A percentile compares a stretch with the other conserved stretches of the same genome.
Evolutionary conservation across 2,797 vertebrate species (phyloP).

Genomic region (Silurus aristotelis): DNA sequence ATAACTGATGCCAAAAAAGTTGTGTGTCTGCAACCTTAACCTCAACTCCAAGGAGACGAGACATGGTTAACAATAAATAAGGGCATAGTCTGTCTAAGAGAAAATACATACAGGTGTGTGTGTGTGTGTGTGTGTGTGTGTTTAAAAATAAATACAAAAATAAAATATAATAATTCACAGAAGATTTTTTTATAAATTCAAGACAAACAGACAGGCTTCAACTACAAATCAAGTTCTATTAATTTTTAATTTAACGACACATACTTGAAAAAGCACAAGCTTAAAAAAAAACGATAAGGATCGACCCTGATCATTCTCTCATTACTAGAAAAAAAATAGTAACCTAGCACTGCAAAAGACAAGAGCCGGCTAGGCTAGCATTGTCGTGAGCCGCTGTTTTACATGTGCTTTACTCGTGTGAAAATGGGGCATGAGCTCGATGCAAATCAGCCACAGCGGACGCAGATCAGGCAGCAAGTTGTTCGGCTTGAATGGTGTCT

Average conservation of each 20-base stretch:
- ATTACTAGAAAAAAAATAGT: background rate
- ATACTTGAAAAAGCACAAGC: background rate
- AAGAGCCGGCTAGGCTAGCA: background rate
- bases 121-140: too few species aligned
- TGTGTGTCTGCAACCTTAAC: background rate
- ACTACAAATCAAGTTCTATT: background rate
- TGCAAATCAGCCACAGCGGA: constrained; percentile 4
- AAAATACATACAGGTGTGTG: background rate
- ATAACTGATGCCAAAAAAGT: background rate
- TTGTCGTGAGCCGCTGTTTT: constrained; percentile 4
- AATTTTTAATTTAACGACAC: background rate
- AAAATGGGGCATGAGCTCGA: constrained; percentile 7
- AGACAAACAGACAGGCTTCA: background rate
- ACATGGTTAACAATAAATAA: background rate
- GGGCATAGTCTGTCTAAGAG: background rate
- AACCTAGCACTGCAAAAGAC: background rate
- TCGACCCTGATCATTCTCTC: background rate
- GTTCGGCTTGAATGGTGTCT: background rate
- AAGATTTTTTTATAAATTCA: too few species aligned
- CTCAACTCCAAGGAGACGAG: background rate
- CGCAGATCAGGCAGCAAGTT: background rate
- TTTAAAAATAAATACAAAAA: too few species aligned
- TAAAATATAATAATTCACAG: too few species aligned
- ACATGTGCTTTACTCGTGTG: constrained; percentile 11
- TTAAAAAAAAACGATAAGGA: background rate